A percentile compares a stretch with the other conserved stretches of the same genome.
phyloP scores from a whole-genome alignment of 2,113 vertebrate genomes.

The Callaeas wilsoni region DNA sequence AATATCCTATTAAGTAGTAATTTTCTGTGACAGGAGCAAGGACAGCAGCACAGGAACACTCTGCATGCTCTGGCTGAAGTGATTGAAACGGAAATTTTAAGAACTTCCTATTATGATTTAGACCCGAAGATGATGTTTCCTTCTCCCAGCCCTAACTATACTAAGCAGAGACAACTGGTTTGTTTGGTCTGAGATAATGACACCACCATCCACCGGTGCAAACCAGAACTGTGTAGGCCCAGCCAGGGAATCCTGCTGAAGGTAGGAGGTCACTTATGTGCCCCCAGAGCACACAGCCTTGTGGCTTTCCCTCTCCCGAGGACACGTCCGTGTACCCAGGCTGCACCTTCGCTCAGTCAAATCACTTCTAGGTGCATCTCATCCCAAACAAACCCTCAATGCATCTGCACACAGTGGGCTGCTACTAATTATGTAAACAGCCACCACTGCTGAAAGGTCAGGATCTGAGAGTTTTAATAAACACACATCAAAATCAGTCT shows the following conservation, averaged over 20 bases:
- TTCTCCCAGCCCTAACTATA: neutral
- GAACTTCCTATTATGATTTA: neutral
- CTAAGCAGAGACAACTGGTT: neutral
- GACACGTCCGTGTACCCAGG: rapidly evolving
- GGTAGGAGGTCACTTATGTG: rapidly evolving
- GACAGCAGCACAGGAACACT: neutral
- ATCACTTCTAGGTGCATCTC: neutral
- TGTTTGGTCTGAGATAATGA: neutral
- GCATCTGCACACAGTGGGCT: neutral
- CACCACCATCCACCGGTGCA: too few species aligned
- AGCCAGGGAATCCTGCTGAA: neutral
- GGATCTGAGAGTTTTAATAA: neutral
- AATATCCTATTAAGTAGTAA: neutral
- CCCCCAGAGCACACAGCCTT: neutral
- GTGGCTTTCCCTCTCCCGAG: rapidly evolving
- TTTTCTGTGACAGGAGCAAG: neutral
- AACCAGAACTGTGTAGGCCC: neutral
- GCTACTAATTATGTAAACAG: neutral
- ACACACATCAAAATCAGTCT: neutral
- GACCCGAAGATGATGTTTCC: neutral
- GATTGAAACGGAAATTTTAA: neutral
- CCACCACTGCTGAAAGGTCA: neutral
- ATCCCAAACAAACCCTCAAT: neutral
- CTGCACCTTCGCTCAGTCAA: neutral
- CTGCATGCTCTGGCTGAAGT: neutral